These are phyloP conservation scores for Garrulus glandarius DNA, from an alignment of 2,797 vertebrate genomes.

Conservation along the genomic window DNA sequence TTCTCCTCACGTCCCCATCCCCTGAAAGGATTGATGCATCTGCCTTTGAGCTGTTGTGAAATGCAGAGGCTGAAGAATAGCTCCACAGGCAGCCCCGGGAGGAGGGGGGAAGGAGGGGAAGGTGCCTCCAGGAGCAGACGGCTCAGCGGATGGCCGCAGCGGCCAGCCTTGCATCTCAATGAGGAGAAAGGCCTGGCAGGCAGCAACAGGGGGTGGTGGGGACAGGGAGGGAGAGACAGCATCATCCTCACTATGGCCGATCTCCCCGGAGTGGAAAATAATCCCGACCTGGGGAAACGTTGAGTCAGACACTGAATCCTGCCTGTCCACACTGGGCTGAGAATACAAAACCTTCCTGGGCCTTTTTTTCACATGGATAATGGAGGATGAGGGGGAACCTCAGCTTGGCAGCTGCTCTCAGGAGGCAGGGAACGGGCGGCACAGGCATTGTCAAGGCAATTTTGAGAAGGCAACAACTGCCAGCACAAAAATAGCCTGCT, in stretches of 20 bases:
- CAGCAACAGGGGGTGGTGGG: neutral
- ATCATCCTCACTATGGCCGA: neutral
- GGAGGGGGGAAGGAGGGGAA: slow-evolving; percentile 41
- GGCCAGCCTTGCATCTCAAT: slow-evolving; percentile 62
- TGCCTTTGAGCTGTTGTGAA: slow-evolving; percentile 71
- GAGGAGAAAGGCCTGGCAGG: slow-evolving; percentile 26
- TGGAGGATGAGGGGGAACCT: neutral
- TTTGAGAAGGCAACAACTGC: neutral
- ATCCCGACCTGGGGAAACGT: neutral
- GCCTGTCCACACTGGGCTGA: neutral
- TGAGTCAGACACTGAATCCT: neutral
- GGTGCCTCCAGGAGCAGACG: slow-evolving; percentile 59
- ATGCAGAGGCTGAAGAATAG: slow-evolving; percentile 66
- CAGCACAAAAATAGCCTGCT: neutral
- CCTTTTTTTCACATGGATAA: neutral
- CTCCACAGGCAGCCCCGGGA: slow-evolving; percentile 61
- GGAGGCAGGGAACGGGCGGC: neutral
- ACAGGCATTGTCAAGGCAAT: neutral
- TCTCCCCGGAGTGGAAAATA: neutral
- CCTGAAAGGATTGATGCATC: slow-evolving; percentile 73
- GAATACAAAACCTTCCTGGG: neutral
- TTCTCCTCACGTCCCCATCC: slow-evolving; percentile 64
- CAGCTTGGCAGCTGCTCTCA: slow-evolving; percentile 6
- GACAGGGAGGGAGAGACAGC: neutral
- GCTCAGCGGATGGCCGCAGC: slow-evolving; percentile 32